These are phyloP conservation scores for Drosophila saltans DNA, from an alignment of 1,140 invertebrate genomes.

Conservation along the genomic window DNA sequence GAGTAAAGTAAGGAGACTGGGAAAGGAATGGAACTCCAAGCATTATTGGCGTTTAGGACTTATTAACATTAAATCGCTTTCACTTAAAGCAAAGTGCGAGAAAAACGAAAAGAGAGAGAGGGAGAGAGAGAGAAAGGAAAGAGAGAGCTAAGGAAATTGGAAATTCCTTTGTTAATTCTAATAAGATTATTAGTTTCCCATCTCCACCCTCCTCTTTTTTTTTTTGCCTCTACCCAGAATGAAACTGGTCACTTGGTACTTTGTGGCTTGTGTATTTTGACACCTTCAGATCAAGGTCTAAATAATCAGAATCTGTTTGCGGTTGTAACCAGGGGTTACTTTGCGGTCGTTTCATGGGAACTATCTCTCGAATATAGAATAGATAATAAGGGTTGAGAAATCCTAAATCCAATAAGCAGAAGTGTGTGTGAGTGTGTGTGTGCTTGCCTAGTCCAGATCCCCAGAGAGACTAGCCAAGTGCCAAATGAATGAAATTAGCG, in stretches of 20 bases:
- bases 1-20: constrained; percentile 1
- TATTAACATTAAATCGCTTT: constrained; percentile 78
- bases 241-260: constrained; percentile 19
- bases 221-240: not conserved
- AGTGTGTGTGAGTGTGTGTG: constrained; percentile 53
- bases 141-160: constrained; percentile 55
- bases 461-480: constrained; percentile 51
- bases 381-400: constrained; percentile 36
- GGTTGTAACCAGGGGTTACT: constrained; percentile 34
- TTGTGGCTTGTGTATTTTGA: constrained; percentile 61
- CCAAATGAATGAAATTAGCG: constrained; percentile 79
- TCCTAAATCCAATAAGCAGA: constrained; percentile 70
- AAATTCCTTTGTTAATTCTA: constrained; percentile 79
- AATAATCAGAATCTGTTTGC: constrained; percentile 42
- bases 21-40: constrained; percentile 47
- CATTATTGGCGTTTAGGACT: constrained; percentile 67
- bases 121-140: not conserved
- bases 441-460: constrained; percentile 25
- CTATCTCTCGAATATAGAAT: constrained; percentile 33
- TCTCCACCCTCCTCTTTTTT: not conserved
- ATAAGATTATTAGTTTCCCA: constrained; percentile 77
- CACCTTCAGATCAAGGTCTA: constrained; percentile 56
- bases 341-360: constrained; percentile 63
- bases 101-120: not conserved
- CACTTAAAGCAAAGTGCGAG: constrained; percentile 8